Evolutionary conservation across 2,888 invertebrate genomes (phyloP).

Genomic region (Agriopis leucophaearia): DNA sequence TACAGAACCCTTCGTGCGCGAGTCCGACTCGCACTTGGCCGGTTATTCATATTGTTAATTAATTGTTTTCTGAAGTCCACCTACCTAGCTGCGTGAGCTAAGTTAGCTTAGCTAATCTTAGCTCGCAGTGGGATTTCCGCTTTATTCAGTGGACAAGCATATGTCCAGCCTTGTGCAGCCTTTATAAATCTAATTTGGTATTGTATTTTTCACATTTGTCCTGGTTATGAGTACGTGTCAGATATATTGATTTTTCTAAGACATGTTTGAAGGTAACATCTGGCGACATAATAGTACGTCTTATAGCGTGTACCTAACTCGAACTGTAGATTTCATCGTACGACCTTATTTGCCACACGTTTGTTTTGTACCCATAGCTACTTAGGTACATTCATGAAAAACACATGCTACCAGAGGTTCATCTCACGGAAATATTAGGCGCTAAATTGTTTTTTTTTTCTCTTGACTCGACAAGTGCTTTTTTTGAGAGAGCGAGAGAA

Average conservation of each 20-base stretch:
- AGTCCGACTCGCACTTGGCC: too few species aligned
- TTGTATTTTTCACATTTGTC: slow-evolving; percentile 38
- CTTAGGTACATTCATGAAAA: neutral
- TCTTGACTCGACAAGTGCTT: too few species aligned
- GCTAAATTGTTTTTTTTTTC: too few species aligned
- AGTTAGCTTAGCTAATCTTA: neutral
- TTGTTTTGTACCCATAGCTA: neutral
- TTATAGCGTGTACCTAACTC: too few species aligned
- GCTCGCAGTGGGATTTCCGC: neutral
- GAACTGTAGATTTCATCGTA: neutral
- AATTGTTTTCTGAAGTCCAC: too few species aligned
- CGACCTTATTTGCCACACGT: neutral
- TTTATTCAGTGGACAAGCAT: slow-evolving; percentile 50
- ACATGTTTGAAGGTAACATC: slow-evolving; percentile 19
- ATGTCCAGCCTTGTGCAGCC: slow-evolving; percentile 56
- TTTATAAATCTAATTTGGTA: slow-evolving; percentile 56
- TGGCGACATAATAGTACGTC: slow-evolving; percentile 18
- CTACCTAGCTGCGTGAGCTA: neutral
- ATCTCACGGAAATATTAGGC: too few species aligned
- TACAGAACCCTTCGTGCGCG: too few species aligned
- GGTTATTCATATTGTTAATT: too few species aligned
- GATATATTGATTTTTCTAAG: slow-evolving; percentile 33
- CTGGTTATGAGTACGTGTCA: slow-evolving; percentile 52
- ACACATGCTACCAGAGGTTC: too few species aligned
- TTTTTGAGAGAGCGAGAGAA: too few species aligned